Conservation (phyloP, 2,113 vertebrate genomes). For the Hydrolagus affinis region DNA sequence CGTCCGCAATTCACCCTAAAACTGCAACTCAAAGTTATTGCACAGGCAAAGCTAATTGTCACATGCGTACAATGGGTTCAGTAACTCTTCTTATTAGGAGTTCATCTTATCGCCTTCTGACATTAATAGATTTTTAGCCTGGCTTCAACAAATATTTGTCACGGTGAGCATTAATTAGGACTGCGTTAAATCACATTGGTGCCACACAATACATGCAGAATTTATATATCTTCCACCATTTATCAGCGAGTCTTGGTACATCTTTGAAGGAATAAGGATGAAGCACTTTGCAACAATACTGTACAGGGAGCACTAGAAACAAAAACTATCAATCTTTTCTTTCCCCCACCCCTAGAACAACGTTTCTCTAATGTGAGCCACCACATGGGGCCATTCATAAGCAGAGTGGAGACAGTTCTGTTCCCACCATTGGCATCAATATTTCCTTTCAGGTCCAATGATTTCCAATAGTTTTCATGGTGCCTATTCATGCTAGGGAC, state of each 20-base stretch:
- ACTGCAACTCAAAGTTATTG: not conserved
- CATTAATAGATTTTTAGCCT: not conserved
- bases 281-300: not conserved
- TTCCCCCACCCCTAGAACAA: not conserved
- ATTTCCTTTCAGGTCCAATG: not conserved
- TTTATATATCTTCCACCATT: not conserved
- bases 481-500: not conserved
- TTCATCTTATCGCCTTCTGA: not conserved
- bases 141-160: not conserved
- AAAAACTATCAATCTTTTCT: not conserved
- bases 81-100: not conserved
- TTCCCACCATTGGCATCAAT: too few species aligned
- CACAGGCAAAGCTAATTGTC: not conserved
- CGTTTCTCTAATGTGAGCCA: not conserved
- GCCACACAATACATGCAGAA: not conserved
- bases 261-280: not conserved
- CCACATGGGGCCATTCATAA: not conserved
- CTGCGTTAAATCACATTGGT: not conserved
- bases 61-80: not conserved
- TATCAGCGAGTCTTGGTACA: not conserved
- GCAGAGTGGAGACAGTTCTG: not conserved
- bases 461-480: not conserved
- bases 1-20: not conserved
- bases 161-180: not conserved
- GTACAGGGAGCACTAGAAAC: not conserved